phyloP scores from a whole-genome alignment of 2,113 vertebrate genomes.

The Mobula birostris region DNA sequence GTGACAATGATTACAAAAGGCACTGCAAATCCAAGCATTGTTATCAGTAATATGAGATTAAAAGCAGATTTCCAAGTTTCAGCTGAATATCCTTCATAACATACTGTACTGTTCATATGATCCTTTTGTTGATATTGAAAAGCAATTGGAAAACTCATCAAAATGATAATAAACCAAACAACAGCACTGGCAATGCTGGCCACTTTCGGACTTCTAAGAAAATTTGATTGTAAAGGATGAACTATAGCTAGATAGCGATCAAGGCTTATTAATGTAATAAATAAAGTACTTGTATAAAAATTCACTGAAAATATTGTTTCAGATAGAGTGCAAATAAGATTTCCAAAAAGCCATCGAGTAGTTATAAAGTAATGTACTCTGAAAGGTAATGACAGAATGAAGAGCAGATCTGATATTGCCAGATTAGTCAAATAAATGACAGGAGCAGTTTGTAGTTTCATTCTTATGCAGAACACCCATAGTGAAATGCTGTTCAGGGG shows the following conservation, averaged over 20 bases:
- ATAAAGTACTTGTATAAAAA: slow-evolving; percentile 43
- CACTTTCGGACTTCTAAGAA: not conserved
- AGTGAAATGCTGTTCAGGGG: slow-evolving; percentile 41
- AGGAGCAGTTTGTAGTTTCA: slow-evolving; percentile 39
- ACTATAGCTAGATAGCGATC: slow-evolving; percentile 45
- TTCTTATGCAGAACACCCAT: slow-evolving; percentile 39
- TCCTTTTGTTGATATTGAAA: not conserved
- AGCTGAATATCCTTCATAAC: slow-evolving; percentile 39
- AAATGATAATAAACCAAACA: slow-evolving; percentile 40
- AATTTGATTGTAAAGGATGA: slow-evolving; percentile 42
- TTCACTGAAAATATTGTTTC: slow-evolving; percentile 43
- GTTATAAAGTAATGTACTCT: slow-evolving; percentile 43
- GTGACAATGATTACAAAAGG: slow-evolving; percentile 42
- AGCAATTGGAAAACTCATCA: slow-evolving; percentile 40
- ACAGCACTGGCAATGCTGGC: slow-evolving; percentile 18
- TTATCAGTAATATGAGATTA: slow-evolving; percentile 39
- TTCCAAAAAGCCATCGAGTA: slow-evolving; percentile 39
- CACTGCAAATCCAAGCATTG: slow-evolving; percentile 37
- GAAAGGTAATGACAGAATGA: slow-evolving; percentile 43
- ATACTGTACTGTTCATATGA: not conserved
- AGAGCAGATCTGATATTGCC: slow-evolving; percentile 43
- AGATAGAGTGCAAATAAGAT: slow-evolving; percentile 40
- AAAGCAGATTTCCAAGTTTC: slow-evolving; percentile 37
- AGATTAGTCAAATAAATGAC: slow-evolving; percentile 45
- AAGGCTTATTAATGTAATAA: slow-evolving; percentile 43